These are phyloP conservation scores for Mellivora capensis DNA, from an alignment of 2,113 vertebrate species.

Conservation along the genomic window DNA sequence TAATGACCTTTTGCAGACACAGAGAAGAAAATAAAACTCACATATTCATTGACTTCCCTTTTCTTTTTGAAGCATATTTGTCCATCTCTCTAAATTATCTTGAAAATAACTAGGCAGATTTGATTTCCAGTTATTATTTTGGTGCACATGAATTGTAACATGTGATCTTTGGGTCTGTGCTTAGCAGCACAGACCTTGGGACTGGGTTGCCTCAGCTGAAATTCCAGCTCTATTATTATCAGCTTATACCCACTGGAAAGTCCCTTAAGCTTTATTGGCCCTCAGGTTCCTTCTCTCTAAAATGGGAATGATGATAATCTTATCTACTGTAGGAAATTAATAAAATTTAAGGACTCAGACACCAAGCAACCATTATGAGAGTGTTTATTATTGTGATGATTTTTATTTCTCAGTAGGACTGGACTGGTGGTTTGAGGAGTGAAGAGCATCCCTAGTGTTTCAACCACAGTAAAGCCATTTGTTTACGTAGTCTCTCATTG, in stretches of 20 bases:
- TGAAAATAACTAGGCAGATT: neutral
- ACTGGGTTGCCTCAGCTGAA: neutral
- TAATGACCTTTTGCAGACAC: neutral
- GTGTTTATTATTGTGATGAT: neutral
- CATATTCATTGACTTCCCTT: neutral
- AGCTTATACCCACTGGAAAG: neutral
- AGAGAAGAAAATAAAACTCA: neutral
- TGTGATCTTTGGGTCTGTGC: neutral
- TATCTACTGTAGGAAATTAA: neutral
- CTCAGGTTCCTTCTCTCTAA: neutral
- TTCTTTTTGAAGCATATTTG: neutral
- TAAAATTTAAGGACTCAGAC: neutral
- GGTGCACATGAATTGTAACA: neutral
- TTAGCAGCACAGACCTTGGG: neutral
- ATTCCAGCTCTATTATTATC: no score
- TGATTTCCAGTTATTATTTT: neutral
- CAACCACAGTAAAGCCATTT: neutral
- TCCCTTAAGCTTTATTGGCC: neutral
- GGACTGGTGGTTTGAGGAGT: no score
- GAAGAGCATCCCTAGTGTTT: neutral
- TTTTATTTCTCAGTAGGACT: neutral
- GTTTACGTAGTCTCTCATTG: neutral
- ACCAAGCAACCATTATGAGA: neutral
- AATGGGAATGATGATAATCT: neutral
- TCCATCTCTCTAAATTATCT: neutral